Conservation (phyloP, 2,888 invertebrate species). For the Ophioninae sp. region DNA sequence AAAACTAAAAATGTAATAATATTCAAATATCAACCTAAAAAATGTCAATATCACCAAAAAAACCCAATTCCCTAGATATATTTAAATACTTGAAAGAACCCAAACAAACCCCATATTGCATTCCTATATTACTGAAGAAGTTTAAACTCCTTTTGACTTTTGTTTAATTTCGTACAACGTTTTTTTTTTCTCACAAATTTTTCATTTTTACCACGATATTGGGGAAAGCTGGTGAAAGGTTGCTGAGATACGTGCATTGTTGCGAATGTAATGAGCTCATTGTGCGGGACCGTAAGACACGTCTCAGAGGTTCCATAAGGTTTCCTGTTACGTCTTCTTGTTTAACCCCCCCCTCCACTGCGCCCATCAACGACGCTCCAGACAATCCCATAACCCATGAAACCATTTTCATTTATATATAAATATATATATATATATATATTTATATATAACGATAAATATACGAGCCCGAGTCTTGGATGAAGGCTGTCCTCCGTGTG, state of each 20-base stretch:
- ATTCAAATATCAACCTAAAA: not conserved
- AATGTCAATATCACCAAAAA: not conserved
- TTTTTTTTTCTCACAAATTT: not conserved
- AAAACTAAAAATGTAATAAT: not conserved
- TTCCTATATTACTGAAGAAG: not conserved
- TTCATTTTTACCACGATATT: not conserved
- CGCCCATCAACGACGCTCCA: not conserved
- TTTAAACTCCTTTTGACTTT: not conserved
- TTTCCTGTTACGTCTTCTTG: conserved; percentile 24
- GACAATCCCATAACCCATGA: conserved; percentile 20
- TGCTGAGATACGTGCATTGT: conserved; percentile 22
- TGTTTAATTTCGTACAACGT: not conserved
- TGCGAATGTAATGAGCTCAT: conserved; percentile 18
- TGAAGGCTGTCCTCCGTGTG: conserved; percentile 17
- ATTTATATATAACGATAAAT: conserved; percentile 20
- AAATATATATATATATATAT: not conserved
- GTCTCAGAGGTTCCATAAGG: conserved; percentile 18
- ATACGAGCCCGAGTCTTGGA: conserved; percentile 20
- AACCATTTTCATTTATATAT: conserved; percentile 23
- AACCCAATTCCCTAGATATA: not conserved
- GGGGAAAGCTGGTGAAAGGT: conserved; percentile 9
- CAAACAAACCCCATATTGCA: not conserved
- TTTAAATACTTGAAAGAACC: not conserved
- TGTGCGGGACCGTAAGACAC: conserved; percentile 29
- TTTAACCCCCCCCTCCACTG: conserved; percentile 3